Conservation (phyloP, 2,888 invertebrate species). For the Napeogenes inachia region DNA sequence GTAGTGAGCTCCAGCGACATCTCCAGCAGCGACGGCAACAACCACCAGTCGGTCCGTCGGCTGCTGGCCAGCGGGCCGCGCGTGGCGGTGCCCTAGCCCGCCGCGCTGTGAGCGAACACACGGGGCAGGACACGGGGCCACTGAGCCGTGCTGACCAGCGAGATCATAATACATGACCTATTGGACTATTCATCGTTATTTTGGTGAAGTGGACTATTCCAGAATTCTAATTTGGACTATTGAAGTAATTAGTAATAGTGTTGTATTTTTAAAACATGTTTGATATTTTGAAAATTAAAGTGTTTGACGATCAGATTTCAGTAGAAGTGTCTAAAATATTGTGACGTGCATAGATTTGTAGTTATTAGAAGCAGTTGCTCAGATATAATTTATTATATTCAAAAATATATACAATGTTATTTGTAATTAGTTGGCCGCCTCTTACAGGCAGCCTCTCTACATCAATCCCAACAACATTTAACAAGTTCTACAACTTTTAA, state of each 20-base stretch:
- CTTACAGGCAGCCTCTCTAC: too few relatives aligned
- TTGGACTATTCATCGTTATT: not conserved
- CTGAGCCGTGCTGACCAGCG: too few relatives aligned
- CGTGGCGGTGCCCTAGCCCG: constrained; percentile 65
- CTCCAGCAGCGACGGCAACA: constrained; percentile 70
- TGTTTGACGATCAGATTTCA: not conserved
- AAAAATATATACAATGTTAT: not conserved
- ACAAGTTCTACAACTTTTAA: too few relatives aligned
- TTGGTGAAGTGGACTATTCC: constrained; percentile 3
- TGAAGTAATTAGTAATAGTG: not conserved
- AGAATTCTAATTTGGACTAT: not conserved
- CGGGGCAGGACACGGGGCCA: too few relatives aligned
- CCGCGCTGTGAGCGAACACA: constrained; percentile 50
- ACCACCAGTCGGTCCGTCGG: constrained; percentile 68
- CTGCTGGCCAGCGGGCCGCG: constrained; percentile 57
- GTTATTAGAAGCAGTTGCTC: not conserved
- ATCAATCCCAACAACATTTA: too few relatives aligned
- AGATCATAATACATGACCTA: not conserved
- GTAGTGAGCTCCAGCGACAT: constrained; percentile 69
- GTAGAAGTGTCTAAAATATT: not conserved
- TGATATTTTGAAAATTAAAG: not conserved
- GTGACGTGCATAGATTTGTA: not conserved
- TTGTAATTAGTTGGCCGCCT: too few relatives aligned
- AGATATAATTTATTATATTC: constrained; percentile 4
- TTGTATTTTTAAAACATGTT: not conserved